These are phyloP conservation scores for Sinocyclocheilus anshuiensis DNA, from an alignment of 2,113 vertebrate species.

Conservation along the genomic window DNA sequence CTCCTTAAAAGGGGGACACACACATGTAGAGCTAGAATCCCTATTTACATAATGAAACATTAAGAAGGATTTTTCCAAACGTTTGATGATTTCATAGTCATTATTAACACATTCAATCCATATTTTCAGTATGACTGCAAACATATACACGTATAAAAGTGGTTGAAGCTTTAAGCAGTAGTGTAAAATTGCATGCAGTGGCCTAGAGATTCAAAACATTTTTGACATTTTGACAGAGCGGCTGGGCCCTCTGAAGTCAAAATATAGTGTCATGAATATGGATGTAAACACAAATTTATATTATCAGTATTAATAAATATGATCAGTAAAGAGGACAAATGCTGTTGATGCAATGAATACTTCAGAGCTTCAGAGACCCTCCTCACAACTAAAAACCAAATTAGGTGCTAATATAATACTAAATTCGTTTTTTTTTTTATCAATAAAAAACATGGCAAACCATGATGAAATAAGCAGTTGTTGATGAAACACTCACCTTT, in stretches of 20 bases:
- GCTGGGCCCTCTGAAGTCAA: background rate
- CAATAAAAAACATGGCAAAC: background rate
- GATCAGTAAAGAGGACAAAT: background rate
- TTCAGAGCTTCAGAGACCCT: too few species aligned
- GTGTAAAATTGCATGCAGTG: background rate
- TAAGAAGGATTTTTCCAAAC: background rate
- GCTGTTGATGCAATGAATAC: too few species aligned
- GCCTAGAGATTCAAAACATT: background rate
- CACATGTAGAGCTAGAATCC: background rate
- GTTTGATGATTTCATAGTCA: slow-evolving; percentile 14
- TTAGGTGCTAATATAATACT: background rate
- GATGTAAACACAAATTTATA: background rate
- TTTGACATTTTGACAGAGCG: background rate
- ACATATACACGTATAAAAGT: background rate
- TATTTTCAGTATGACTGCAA: background rate
- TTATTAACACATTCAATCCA: slow-evolving; percentile 6
- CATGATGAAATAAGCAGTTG: background rate
- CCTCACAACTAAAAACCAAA: background rate
- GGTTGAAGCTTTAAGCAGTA: too few species aligned
- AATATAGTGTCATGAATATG: background rate
- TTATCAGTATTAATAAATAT: background rate
- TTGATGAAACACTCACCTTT: slow-evolving; percentile 82
- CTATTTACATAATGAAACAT: slow-evolving; percentile 15
- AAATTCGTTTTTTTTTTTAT: background rate
- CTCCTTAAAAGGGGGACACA: slow-evolving; percentile 8